These are phyloP conservation scores for Petaurus breviceps DNA, from an alignment of 2,113 vertebrate species.

Conservation along the genomic window DNA sequence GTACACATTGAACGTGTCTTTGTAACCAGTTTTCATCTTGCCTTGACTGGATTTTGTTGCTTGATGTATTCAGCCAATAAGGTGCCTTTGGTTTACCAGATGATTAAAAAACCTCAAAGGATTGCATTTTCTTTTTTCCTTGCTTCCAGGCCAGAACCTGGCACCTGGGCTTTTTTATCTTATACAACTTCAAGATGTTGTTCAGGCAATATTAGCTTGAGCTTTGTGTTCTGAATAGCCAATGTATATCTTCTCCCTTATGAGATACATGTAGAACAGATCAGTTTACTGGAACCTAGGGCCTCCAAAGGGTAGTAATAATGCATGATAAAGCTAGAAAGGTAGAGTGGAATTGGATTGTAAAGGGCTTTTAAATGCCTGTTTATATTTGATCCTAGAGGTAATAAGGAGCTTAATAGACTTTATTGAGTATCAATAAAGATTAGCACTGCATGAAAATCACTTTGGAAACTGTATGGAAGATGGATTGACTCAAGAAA, in stretches of 20 bases:
- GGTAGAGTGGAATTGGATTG: neutral
- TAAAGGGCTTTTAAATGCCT: neutral
- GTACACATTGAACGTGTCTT: neutral
- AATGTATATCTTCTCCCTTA: neutral
- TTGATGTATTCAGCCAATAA: neutral
- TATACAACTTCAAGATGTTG: neutral
- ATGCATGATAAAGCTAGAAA: neutral
- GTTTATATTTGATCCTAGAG: neutral
- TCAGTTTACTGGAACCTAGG: neutral
- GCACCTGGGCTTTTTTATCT: neutral
- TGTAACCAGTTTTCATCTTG: neutral
- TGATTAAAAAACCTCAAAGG: neutral
- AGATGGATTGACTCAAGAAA: neutral
- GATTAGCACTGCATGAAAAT: neutral
- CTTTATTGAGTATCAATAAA: neutral
- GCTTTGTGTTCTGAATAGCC: neutral
- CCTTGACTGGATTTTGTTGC: neutral
- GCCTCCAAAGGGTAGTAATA: neutral
- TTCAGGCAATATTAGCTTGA: neutral
- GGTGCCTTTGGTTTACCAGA: neutral
- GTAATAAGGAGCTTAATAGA: neutral
- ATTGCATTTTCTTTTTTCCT: neutral
- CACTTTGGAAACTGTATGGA: neutral
- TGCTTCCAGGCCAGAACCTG: neutral
- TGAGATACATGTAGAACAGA: neutral